These are phyloP conservation scores for Hydrophis major DNA, from an alignment of 2,797 vertebrate species.

Conservation along the genomic window DNA sequence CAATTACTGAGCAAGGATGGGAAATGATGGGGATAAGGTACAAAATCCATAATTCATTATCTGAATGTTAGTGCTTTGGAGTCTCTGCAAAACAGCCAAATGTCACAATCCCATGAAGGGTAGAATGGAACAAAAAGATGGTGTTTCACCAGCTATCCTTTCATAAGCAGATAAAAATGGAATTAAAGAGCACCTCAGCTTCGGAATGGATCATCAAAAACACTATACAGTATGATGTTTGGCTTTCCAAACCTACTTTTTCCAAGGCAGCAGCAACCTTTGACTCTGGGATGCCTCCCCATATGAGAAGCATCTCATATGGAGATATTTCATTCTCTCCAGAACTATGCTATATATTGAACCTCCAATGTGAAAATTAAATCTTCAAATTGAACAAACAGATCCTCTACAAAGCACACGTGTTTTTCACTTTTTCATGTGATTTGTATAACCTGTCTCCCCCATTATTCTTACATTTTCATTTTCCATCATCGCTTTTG, in stretches of 20 bases:
- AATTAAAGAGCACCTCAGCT: constrained; percentile 6
- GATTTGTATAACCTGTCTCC: background rate
- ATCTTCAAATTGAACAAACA: background rate
- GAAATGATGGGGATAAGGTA: constrained; percentile 46
- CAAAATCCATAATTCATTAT: constrained; percentile 47
- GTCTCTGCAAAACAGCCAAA: constrained; percentile 58
- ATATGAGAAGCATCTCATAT: background rate
- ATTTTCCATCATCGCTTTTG: background rate
- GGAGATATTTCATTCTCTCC: background rate
- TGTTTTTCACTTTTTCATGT: background rate
- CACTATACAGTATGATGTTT: background rate
- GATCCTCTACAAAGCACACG: background rate
- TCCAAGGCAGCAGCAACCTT: background rate
- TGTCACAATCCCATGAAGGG: constrained; percentile 39
- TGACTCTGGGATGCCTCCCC: background rate
- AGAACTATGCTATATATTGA: background rate
- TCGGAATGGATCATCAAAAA: background rate
- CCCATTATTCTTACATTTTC: background rate
- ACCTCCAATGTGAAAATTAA: background rate
- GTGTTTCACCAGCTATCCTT: background rate
- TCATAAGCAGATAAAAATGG: constrained; percentile 31
- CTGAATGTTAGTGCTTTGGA: constrained; percentile 47
- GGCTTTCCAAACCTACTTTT: background rate
- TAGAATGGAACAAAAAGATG: background rate
- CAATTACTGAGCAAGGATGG: constrained; percentile 45